Conservation (phyloP, 2,797 vertebrate species). For the Lepus oiostolus region DNA sequence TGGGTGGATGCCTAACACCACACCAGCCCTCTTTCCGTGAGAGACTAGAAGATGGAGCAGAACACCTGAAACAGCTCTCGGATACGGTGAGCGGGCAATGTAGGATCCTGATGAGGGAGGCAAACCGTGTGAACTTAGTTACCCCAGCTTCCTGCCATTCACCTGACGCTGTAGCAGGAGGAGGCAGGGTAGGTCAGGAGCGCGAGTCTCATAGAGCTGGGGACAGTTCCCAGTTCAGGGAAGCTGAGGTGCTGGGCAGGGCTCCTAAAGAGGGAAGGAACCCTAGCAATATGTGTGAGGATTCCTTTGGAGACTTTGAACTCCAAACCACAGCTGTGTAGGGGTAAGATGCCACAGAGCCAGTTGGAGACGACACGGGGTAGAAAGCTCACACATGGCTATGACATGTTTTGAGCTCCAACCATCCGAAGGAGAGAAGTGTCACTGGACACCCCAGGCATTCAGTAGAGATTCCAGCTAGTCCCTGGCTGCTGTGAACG, state of each 20-base stretch:
- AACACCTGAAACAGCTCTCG: too few relatives aligned
- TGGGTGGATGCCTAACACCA: background rate
- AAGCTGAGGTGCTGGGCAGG: background rate
- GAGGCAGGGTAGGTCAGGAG: background rate
- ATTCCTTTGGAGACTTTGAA: background rate
- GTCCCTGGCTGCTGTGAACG: background rate
- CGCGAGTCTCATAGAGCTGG: background rate
- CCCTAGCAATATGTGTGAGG: background rate
- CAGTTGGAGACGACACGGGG: background rate
- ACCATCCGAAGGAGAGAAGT: background rate
- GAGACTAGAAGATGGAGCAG: background rate
- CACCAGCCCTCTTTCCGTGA: background rate
- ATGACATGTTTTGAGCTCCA: background rate
- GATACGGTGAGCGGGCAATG: background rate
- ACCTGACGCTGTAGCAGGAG: background rate
- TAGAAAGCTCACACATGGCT: background rate
- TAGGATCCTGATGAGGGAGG: background rate
- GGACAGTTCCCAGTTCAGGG: too few relatives aligned
- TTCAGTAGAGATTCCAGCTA: background rate
- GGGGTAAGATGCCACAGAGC: background rate
- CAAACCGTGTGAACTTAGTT: background rate
- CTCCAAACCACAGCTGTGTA: accelerated
- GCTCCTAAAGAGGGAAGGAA: background rate
- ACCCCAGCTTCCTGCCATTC: background rate
- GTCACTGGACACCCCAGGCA: background rate